Evolutionary conservation across 2,797 vertebrate genomes (phyloP).

Genomic region (Epinephelus coioides): DNA sequence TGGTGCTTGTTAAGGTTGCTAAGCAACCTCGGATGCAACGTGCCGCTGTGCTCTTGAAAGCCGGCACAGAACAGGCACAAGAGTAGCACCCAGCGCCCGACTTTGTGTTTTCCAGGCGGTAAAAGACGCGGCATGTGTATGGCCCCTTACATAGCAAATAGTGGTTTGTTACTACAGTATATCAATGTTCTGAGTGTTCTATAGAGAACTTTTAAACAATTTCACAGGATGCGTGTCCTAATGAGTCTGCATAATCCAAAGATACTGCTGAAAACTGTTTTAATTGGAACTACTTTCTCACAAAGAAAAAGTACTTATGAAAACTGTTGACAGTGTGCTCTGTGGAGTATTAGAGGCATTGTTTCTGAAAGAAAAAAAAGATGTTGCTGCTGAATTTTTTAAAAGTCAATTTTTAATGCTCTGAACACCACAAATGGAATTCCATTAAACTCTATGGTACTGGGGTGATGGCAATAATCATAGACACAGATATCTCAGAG

Average conservation of each 20-base stretch:
- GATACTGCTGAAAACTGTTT: not conserved
- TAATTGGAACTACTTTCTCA: not conserved
- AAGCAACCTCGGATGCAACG: too few relatives aligned
- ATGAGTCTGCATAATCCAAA: conserved; percentile 14
- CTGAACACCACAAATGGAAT: conserved; percentile 10
- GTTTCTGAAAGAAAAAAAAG: conserved; percentile 7
- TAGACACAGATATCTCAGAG: conserved; percentile 6
- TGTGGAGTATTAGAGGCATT: conserved; percentile 3
- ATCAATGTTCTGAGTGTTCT: too few relatives aligned
- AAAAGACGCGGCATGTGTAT: too few relatives aligned
- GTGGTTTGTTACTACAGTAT: too few relatives aligned
- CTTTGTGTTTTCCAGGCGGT: too few relatives aligned
- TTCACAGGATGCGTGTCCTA: conserved; percentile 7
- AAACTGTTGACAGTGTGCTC: conserved; percentile 13
- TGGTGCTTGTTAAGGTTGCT: too few relatives aligned
- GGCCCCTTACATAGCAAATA: too few relatives aligned
- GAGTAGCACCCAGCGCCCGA: too few relatives aligned
- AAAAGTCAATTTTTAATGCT: conserved; percentile 9
- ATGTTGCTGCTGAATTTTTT: conserved; percentile 1
- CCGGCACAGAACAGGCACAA: too few relatives aligned
- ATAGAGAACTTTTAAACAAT: not conserved
- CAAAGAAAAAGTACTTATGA: conserved; percentile 1
- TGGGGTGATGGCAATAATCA: conserved; percentile 17
- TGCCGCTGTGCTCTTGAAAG: too few relatives aligned
- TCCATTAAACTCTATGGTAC: conserved; percentile 20